Evolutionary conservation across 2,888 invertebrate genomes (phyloP), one percentile per base, ranked within the genome.

Genomic region (Acronicta aceris): DNA sequence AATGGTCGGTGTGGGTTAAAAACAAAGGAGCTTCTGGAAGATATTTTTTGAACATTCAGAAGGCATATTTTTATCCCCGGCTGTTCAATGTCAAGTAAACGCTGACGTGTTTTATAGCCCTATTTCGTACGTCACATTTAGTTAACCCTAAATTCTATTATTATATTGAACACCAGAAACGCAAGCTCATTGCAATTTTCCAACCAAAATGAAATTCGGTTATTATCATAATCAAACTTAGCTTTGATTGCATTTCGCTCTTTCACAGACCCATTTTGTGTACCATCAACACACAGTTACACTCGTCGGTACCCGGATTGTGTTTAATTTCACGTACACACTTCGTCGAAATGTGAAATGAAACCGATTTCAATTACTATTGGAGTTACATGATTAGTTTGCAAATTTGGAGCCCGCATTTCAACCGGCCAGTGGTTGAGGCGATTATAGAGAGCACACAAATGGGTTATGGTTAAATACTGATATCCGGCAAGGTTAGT

Each of bases 311-410:
- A 55, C 16, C 5, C 12, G 43, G 43, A 60, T 50, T 57, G 53
- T 63, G 65, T 68, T 74, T 61, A 64, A 69, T 61, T 73, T 41
- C 61, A 63, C 68, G 59, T 42, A 61, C 60, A 65, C 65, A 69
- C 53, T 42, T 38, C 47, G 16, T 43, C 43, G 50, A 42, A 50
- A 72, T 59, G 55, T 64, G 76, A 71, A 78, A 65, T 63, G 67
- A 70, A 76, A 78, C 53, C 53, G 62, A 73, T 76, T 76, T 76
- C 63, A 76, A 69, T 76, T 61, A 64, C 65, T 61, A 72, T 78
- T 66, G 54, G 58, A 64, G 52, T 64, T 60, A 56, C 54, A 59
- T 70, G 70, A 70, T 76, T 78, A 78, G 79, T 76, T 78, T 65
- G 54, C 73, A 58, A 60, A 55, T 65, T 78, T 65, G 40, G 27